phyloP scores from a whole-genome alignment of 92 coral and sea anemone species.

The Pocillopora grandis region DNA sequence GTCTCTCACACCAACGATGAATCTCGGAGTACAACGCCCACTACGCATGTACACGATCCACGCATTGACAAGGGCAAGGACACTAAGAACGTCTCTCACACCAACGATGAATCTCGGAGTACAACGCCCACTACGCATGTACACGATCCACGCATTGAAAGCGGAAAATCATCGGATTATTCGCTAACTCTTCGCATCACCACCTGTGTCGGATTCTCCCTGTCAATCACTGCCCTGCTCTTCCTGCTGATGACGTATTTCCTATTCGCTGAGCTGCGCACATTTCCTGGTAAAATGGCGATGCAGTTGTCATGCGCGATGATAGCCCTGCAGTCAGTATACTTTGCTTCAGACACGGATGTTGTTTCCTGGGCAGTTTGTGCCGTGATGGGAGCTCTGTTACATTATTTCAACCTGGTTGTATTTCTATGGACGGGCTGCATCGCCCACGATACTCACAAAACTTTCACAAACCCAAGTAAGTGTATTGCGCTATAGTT shows the following conservation, averaged over 20 bases:
- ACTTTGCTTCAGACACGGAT: conserved; percentile 3
- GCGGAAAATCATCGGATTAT: not conserved
- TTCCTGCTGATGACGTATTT: conserved; percentile 40
- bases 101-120: too few relatives aligned
- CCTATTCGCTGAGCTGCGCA: conserved; percentile 28
- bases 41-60: not conserved
- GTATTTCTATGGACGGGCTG: conserved; percentile 39
- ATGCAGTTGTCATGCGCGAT: conserved; percentile 42
- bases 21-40: conserved; percentile 4
- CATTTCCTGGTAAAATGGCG: conserved; percentile 27
- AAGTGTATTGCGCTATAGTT: not conserved
- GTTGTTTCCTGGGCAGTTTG: conserved; percentile 27
- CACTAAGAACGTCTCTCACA: not conserved
- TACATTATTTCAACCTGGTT: conserved; percentile 40
- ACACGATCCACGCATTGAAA: too few relatives aligned
- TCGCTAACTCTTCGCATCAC: conserved; percentile 21
- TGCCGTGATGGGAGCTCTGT: conserved; percentile 28
- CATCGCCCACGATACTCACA: conserved; percentile 43
- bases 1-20: not conserved
- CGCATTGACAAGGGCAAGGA: not conserved
- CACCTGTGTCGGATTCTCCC: conserved; percentile 36
- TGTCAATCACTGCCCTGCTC: conserved; percentile 35
- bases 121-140: not conserved
- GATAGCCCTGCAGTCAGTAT: conserved; percentile 27
- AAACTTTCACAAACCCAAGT: conserved; percentile 19